Evolutionary conservation across 2,113 vertebrate genomes (phyloP), one percentile per base, ranked within the genome.

Genomic region (Rhinoderma darwinii): DNA sequence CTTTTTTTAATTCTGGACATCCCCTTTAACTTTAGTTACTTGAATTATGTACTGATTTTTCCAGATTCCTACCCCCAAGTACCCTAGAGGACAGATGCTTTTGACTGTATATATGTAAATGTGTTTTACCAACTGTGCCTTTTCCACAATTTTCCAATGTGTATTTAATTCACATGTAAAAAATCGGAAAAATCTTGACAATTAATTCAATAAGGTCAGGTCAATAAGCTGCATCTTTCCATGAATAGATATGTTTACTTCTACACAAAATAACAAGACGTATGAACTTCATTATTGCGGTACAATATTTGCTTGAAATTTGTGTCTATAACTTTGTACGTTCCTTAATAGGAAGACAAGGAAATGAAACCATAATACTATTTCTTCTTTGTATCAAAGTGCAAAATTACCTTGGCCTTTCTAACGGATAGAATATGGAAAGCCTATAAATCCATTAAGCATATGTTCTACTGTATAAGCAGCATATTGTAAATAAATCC

Each of bases 381-480:
- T 41, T 41, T 72, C 68, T 72, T 39, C 68, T 41, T 72, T 72
- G 68, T 72, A 72, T 72, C 68, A 72, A 72, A 72, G 5, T 72
- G 37, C 18, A 22, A 72, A 41, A 72, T 72, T 72, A 41, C 68
- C 37, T 72, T 72, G 68, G 68, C 68, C 68, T 72, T 72, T 72
- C 18, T 25, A 72, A 72, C 35, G 9, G 35, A 20, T 20, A 22
- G 8, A 72, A 72, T 11, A 39, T 25, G 10, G 2, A 72, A 72
- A 39, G 37, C 9, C 18, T 72, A 10, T 72, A 72, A 72, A 72
- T 72, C 68, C 68, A 72, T 72, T 72, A 41, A 25, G 37, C 68
- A 72, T 72, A 72, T 72, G 68, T 72, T 72, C 7, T 39, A 22
- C 18, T 39, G 35, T 72, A 25, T 39, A 72, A 39, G 68, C 68